Conservation (phyloP, 2,113 vertebrate species). For the Henicopernis longicauda region DNA sequence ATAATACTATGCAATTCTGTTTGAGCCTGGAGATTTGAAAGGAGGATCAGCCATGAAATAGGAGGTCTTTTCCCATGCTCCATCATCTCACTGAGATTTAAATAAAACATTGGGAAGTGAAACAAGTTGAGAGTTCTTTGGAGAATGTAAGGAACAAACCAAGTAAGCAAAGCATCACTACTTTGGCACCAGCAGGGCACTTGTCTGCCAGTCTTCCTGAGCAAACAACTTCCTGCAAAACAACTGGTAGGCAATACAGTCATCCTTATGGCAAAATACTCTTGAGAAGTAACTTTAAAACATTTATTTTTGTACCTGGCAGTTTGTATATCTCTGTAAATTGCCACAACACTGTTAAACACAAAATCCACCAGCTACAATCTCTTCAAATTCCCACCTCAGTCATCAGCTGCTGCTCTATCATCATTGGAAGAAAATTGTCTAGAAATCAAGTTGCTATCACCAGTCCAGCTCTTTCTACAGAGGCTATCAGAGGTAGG, state of each 20-base stretch:
- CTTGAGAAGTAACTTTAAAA: not conserved
- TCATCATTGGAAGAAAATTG: not conserved
- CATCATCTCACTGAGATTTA: constrained; percentile 50
- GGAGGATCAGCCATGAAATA: constrained; percentile 51
- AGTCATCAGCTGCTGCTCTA: not conserved
- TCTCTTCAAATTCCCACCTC: not conserved
- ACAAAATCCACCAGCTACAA: not conserved
- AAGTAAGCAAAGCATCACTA: constrained; percentile 28
- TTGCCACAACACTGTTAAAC: not conserved
- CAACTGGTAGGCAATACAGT: not conserved
- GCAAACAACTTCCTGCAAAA: not conserved
- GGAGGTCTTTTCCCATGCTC: constrained; percentile 35
- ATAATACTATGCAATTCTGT: constrained; percentile 55
- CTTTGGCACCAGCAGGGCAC: not conserved
- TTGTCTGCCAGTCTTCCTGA: not conserved
- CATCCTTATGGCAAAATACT: not conserved
- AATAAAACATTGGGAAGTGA: constrained; percentile 69
- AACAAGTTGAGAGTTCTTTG: constrained; percentile 56
- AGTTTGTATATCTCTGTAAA: not conserved
- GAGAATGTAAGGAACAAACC: constrained; percentile 45
- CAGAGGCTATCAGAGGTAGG: not conserved
- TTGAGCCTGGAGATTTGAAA: constrained; percentile 69
- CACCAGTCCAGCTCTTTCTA: not conserved
- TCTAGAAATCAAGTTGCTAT: not conserved
- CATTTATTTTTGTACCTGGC: not conserved